Percentiles rank a stretch among this genome's conserved stretches.
These are phyloP conservation scores for Etheostoma spectabile DNA, from an alignment of 2,113 vertebrate genomes.

Conservation along the genomic window DNA sequence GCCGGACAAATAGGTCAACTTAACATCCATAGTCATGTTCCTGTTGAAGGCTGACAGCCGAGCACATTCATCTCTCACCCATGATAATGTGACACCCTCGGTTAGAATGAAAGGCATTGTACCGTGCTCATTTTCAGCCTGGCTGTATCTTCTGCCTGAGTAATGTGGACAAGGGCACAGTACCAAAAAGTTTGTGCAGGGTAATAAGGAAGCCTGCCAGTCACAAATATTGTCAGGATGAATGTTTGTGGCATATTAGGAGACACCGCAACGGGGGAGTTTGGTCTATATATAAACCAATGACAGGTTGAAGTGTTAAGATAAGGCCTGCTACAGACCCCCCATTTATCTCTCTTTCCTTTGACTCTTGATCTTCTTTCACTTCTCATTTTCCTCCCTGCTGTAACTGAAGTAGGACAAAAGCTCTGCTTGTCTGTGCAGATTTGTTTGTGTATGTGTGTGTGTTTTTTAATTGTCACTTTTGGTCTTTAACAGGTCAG, in stretches of 20 bases:
- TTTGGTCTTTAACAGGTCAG: slow-evolving; percentile 58
- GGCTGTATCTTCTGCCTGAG: slow-evolving; percentile 38
- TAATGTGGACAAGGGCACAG: slow-evolving; percentile 18
- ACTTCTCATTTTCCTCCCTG: slow-evolving; percentile 54
- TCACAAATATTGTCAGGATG: slow-evolving; percentile 26
- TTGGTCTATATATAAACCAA: slow-evolving; percentile 61
- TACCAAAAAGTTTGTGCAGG: slow-evolving; percentile 30
- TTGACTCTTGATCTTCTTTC: slow-evolving; percentile 65
- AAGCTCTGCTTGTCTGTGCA: slow-evolving; percentile 59
- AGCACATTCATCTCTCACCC: slow-evolving; percentile 30
- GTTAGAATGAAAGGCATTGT: slow-evolving; percentile 52
- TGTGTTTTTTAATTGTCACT: slow-evolving; percentile 56
- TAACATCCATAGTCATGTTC: slow-evolving; percentile 17
- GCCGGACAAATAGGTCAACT: slow-evolving; percentile 45
- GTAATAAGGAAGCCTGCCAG: slow-evolving; percentile 23
- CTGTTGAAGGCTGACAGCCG: slow-evolving; percentile 32
- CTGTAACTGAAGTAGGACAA: slow-evolving; percentile 34
- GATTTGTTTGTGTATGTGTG: slow-evolving; percentile 48
- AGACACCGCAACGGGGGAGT: not conserved
- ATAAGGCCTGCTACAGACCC: slow-evolving; percentile 62
- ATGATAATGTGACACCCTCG: slow-evolving; percentile 54
- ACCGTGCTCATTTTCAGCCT: slow-evolving; percentile 33
- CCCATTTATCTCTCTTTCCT: slow-evolving; percentile 18
- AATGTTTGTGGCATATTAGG: slow-evolving; percentile 41
- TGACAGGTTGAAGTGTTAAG: slow-evolving; percentile 65